phyloP scores from a whole-genome alignment of 2,888 invertebrate species.

The Drosophila imparisetae region DNA sequence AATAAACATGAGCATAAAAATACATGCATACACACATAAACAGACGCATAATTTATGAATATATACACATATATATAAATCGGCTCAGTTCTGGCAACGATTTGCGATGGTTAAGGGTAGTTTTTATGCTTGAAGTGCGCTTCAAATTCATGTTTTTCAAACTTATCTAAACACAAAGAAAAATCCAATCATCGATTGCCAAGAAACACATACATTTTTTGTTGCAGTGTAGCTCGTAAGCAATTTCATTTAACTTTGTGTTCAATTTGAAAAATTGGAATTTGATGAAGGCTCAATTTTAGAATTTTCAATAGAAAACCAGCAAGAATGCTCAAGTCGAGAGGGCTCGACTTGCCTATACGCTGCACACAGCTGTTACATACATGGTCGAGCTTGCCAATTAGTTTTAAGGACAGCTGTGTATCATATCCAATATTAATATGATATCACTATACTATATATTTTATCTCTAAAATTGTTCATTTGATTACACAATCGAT shows the following conservation, averaged over 20 bases:
- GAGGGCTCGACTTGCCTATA: neutral
- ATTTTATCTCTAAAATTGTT: neutral
- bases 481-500: neutral
- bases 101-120: neutral
- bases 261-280: neutral
- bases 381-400: too few species aligned
- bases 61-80: neutral
- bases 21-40: conserved; percentile 12
- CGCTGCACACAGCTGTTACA: neutral
- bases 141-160: neutral
- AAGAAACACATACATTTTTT: neutral
- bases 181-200: neutral
- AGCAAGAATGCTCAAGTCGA: neutral
- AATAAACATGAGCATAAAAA: conserved; percentile 59
- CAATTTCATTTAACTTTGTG: neutral
- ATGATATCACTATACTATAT: neutral
- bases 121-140: neutral
- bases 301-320: neutral
- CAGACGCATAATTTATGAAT: neutral
- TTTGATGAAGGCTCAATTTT: neutral
- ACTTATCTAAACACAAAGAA: neutral
- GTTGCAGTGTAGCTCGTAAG: neutral
- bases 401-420: neutral
- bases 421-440: neutral
- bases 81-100: neutral